phyloP scores from a whole-genome alignment of 2,888 invertebrate species.

The Dysmachus trigonus region DNA sequence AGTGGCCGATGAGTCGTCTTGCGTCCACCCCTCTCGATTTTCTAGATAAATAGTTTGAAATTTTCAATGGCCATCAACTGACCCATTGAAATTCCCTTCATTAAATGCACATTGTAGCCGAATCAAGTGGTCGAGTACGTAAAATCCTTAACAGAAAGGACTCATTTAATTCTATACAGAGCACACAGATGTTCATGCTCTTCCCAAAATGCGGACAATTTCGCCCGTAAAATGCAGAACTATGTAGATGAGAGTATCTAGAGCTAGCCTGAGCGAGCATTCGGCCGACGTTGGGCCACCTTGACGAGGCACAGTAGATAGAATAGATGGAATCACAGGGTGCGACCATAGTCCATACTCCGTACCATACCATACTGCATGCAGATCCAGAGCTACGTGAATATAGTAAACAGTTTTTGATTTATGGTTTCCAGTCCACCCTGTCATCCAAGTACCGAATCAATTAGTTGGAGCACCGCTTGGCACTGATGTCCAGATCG shows the following conservation, averaged over 20 bases:
- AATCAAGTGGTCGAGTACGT: conserved; percentile 43
- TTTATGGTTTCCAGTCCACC: conserved; percentile 75
- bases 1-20: background rate
- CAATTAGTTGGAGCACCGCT: conserved; percentile 90
- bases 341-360: background rate
- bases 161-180: conserved; percentile 43
- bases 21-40: conserved; percentile 9
- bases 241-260: conserved; percentile 26
- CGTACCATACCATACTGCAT: conserved; percentile 14
- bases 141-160: conserved; percentile 41
- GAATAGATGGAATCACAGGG: background rate
- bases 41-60: conserved; percentile 46
- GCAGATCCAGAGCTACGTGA: conserved; percentile 46
- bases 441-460: conserved; percentile 90
- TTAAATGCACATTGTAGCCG: conserved; percentile 47
- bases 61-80: conserved; percentile 48
- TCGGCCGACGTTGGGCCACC: conserved; percentile 20
- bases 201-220: conserved; percentile 39
- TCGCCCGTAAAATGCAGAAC: conserved; percentile 33
- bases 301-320: conserved; percentile 11
- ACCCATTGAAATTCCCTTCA: conserved; percentile 47
- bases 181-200: conserved; percentile 38
- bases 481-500: conserved; percentile 85
- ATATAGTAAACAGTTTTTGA: conserved; percentile 54
- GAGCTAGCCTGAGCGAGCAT: conserved; percentile 6